These are phyloP conservation scores for Gnathonemus longibarbis DNA, from an alignment of 2,113 vertebrate species.

Conservation along the genomic window DNA sequence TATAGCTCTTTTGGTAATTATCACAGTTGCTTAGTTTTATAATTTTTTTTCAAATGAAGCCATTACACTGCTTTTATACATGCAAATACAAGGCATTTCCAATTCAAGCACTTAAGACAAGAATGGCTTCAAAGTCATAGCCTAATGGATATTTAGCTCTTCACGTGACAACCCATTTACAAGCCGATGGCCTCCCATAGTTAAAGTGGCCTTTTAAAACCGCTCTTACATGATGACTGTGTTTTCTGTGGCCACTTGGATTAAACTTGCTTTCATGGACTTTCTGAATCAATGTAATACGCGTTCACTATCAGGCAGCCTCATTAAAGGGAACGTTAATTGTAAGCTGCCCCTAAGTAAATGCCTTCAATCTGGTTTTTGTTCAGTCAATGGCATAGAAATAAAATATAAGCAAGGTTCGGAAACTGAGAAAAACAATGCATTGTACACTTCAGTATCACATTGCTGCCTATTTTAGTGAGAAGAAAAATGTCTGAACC, in stretches of 20 bases:
- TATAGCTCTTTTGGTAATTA: not conserved
- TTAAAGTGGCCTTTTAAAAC: not conserved
- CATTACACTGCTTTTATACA: not conserved
- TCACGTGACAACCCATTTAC: not conserved
- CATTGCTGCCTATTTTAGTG: not conserved
- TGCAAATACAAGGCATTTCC: not conserved
- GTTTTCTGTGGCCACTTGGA: not conserved
- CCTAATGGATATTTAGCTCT: constrained; percentile 10
- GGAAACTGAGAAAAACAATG: not conserved
- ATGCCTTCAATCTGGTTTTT: not conserved
- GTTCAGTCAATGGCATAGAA: no score
- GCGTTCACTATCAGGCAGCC: not conserved
- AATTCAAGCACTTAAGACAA: not conserved
- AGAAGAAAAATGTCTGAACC: not conserved
- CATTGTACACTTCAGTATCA: not conserved
- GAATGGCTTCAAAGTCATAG: not conserved
- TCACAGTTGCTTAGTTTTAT: not conserved
- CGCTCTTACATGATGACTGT: not conserved
- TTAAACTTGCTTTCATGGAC: not conserved
- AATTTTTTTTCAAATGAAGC: not conserved
- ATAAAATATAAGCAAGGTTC: not conserved
- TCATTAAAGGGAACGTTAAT: not conserved
- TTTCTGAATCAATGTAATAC: not conserved
- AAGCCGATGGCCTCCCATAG: not conserved
- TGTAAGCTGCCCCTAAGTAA: not conserved